A percentile compares a stretch with the other conserved stretches of the same genome.
Conservation (phyloP, 2,797 vertebrate species). For the Macrochelys suwanniensis region DNA sequence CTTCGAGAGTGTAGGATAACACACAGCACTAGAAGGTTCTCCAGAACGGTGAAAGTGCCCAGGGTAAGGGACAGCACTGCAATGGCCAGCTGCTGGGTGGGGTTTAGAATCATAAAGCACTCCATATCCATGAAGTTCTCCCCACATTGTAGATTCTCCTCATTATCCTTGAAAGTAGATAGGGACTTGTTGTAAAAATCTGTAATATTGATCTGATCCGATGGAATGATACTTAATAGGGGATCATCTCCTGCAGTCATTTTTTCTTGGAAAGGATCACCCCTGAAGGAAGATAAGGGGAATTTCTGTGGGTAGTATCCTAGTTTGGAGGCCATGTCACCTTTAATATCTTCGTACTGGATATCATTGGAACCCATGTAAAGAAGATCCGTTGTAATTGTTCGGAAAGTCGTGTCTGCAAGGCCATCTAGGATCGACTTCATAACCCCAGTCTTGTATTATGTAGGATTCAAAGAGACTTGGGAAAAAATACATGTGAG, state of each 20-base stretch:
- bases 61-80: conserved; percentile 95
- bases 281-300: conserved; percentile 93
- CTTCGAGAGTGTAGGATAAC: conserved; percentile 97
- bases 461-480: conserved; percentile 63
- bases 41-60: conserved; percentile 97
- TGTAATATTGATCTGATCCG: conserved; percentile 92
- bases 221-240: conserved; percentile 88
- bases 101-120: conserved; percentile 99
- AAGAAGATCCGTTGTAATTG: conserved; percentile 97
- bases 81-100: conserved; percentile 97
- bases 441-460: conserved; percentile 88
- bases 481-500: conserved; percentile 53
- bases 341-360: conserved; percentile 89
- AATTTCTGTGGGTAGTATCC: conserved; percentile 91
- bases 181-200: conserved; percentile 94
- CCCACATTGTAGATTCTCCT: conserved; percentile 93
- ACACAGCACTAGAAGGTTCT: conserved; percentile 96
- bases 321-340: conserved; percentile 85
- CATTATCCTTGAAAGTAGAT: conserved; percentile 88
- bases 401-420: conserved; percentile 98
- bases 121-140: conserved; percentile 99
- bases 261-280: conserved; percentile 93
- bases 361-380: conserved; percentile 95
- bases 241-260: conserved; percentile 91
- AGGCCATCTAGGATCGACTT: conserved; percentile 97